Percentiles rank a stretch among this genome's conserved stretches.
phyloP scores from a whole-genome alignment of 1,140 invertebrate genomes.

The Drosophila chauvacae region DNA sequence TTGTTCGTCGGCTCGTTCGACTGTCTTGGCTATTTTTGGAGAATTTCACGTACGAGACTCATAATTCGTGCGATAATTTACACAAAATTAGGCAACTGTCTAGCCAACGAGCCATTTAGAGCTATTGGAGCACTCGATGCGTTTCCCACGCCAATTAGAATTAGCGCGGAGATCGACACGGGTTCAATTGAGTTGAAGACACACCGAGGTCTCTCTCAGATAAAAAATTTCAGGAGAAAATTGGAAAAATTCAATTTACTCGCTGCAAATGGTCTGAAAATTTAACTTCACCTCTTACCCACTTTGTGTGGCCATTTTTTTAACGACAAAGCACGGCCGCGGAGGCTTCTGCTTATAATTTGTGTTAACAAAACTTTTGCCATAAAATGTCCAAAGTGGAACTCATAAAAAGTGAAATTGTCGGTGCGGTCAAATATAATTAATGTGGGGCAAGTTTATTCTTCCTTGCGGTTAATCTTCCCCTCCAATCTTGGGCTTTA shows the following conservation, averaged over 20 bases:
- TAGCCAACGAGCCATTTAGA: constrained; percentile 74
- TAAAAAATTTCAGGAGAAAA: constrained; percentile 50
- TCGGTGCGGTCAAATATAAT: constrained; percentile 72
- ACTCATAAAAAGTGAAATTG: constrained; percentile 62
- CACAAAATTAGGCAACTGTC: constrained; percentile 82
- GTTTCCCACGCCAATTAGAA: constrained; percentile 80
- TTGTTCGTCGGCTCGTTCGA: constrained; percentile 22
- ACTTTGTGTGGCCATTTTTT: constrained; percentile 27
- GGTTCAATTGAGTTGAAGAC: constrained; percentile 34
- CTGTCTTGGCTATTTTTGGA: constrained; percentile 70
- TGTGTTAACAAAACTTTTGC: constrained; percentile 69
- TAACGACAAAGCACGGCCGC: constrained; percentile 45
- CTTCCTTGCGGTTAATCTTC: constrained; percentile 32
- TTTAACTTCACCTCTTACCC: constrained; percentile 33
- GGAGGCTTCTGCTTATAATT: constrained; percentile 49
- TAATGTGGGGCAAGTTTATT: constrained; percentile 70
- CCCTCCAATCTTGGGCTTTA: constrained; percentile 53
- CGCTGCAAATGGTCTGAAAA: constrained; percentile 55
- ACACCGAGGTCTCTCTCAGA: constrained; percentile 11
- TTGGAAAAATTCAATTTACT: constrained; percentile 69
- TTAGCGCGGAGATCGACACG: constrained; percentile 24
- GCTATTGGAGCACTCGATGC: constrained; percentile 52
- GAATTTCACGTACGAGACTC: constrained; percentile 78
- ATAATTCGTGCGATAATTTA: constrained; percentile 82
- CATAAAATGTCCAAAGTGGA: constrained; percentile 65